These are phyloP conservation scores for Archips crataeganus DNA, from an alignment of 2,888 invertebrate species.

Conservation along the genomic window DNA sequence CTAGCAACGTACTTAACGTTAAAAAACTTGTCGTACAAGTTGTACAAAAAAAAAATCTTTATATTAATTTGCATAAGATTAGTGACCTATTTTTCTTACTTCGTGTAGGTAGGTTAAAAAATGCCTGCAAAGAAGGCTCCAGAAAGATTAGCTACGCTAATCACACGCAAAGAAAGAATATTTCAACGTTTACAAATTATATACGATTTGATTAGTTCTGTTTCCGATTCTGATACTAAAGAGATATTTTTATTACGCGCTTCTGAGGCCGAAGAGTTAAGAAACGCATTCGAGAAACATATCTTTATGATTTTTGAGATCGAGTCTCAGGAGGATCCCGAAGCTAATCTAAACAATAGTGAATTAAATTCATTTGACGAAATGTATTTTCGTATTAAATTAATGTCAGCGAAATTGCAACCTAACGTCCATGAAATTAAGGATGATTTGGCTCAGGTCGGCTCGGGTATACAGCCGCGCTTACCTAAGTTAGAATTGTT, in stretches of 20 bases:
- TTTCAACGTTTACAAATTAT: background rate
- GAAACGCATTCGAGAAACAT: too few species aligned
- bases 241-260: too few species aligned
- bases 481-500: conserved; percentile 12
- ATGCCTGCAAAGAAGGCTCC: too few species aligned
- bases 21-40: too few species aligned
- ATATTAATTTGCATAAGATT: too few species aligned
- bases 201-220: background rate
- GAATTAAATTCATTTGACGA: conserved; percentile 4
- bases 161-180: background rate
- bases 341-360: too few species aligned
- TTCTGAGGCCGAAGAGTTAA: too few species aligned
- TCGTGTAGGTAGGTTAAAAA: background rate
- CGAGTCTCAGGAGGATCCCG: too few species aligned
- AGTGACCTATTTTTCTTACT: background rate
- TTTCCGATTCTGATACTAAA: background rate
- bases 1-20: too few species aligned
- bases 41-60: too few species aligned
- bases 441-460: background rate
- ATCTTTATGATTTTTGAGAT: too few species aligned
- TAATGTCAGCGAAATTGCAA: conserved; percentile 1
- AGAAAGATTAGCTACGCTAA: too few species aligned
- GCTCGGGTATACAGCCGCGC: background rate
- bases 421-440: background rate
- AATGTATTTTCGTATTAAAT: background rate